Base-by-base conservation (phyloP, 2,888 invertebrate species). In the Chironomus tentans region DNA sequence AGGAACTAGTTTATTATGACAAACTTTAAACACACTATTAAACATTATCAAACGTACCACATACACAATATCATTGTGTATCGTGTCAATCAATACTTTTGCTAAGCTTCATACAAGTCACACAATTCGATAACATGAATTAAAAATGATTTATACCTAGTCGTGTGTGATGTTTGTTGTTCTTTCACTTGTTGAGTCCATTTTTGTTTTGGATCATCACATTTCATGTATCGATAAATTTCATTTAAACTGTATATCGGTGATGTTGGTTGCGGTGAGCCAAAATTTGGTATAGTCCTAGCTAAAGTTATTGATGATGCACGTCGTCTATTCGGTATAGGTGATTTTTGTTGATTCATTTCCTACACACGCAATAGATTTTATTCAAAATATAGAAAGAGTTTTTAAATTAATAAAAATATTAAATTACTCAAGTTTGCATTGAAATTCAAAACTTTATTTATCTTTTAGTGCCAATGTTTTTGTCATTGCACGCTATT, bases 301-400 rank as follows among this genome's bases (percentile, higher is more conserved):
- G 78, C 22, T 82, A 78, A 78, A 81, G 82, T 83, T 70, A 83
- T 82, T 6, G 84, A 83, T 4, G 83, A 83, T 13, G 83, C 81
- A 24, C 83, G 81, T 77, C 83, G 81, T 24, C 83, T 79, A 76
- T 80, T 80, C 12, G 83, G 76, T 21, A 82, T 80, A 15, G 84
- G 83, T 12, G 83, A 83, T 70, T 82, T 83, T 76, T 81, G 72
- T 15, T 62, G 72, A 62, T 50, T 62, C n/a, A 72, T 7, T 15
- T 72, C 72, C 72, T 70, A 15, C 2, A 7, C 4, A 21, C n/a
- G n/a, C n/a, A n/a, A n/a, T n/a, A n/a, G 3, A n/a, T 50, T 50
- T 10, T n/a, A 50, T 56, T 13, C n/a, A 15, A 15, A 10, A n/a
- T 13, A 38, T 38, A 1, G 38, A 10, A 38, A 10, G 38, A 38